A percentile compares a stretch with the other conserved stretches of the same genome.
These are phyloP conservation scores for Eunapius fragilis DNA, from an alignment of 37 sponge, comb jelly and placozoan species.

Conservation along the genomic window DNA sequence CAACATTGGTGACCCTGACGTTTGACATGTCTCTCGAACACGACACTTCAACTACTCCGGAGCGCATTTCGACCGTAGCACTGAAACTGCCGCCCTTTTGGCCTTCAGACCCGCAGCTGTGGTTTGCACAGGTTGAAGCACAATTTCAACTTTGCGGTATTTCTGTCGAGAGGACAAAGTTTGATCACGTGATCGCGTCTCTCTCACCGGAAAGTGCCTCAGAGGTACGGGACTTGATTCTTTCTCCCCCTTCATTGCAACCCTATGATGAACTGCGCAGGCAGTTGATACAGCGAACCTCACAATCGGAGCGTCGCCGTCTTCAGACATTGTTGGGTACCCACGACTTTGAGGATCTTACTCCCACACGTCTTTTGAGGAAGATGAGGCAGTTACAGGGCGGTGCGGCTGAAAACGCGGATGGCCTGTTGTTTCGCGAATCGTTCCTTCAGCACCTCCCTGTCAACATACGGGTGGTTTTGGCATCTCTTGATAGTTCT, in stretches of 20 bases:
- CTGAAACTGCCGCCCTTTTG: conserved; percentile 42
- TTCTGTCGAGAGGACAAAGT: conserved; percentile 11
- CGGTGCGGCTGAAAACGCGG: background rate
- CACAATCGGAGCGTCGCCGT: conserved; percentile 25
- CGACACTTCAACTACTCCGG: no score
- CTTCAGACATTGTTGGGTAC: conserved; percentile 8
- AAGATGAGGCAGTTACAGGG: conserved; percentile 38
- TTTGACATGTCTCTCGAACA: no score
- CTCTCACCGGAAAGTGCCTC: conserved; percentile 29
- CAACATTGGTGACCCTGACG: no score
- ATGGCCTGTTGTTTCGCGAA: conserved; percentile 25
- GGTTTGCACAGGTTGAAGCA: conserved; percentile 52
- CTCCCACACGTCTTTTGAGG: conserved; percentile 35
- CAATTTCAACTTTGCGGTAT: conserved; percentile 2
- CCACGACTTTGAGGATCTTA: conserved; percentile 40
- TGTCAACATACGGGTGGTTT: conserved; percentile 31
- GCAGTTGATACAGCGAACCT: conserved; percentile 29
- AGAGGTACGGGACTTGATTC: conserved; percentile 46
- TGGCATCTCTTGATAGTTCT: conserved; percentile 7
- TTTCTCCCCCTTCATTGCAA: conserved; percentile 4
- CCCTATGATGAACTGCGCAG: conserved; percentile 17
- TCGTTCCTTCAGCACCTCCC: conserved; percentile 45
- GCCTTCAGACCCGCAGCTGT: conserved; percentile 42
- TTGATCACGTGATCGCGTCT: conserved; percentile 37
- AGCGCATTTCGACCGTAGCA: background rate